Conservation (phyloP, 23 tunicate genomes). For the Trididemnum nubilum region DNA sequence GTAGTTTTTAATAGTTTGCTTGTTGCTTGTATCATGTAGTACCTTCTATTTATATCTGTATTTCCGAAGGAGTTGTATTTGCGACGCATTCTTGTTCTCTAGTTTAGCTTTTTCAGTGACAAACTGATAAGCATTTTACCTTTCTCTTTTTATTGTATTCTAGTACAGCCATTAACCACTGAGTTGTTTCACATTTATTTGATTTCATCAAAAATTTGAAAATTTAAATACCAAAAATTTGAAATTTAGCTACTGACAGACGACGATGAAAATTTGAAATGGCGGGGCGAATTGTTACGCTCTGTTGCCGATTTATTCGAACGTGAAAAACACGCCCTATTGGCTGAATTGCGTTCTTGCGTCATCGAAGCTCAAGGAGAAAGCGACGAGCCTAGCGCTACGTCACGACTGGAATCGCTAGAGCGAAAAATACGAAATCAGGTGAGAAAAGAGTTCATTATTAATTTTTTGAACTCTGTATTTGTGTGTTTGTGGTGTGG, state of each 20-base stretch:
- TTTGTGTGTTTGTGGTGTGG: background rate
- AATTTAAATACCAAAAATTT: no score
- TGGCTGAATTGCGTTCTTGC: constrained; percentile 73
- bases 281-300: constrained; percentile 67
- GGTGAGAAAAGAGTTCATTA: constrained; percentile 35
- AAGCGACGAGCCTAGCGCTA: constrained; percentile 12
- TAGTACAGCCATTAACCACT: no score
- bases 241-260: constrained; percentile 50
- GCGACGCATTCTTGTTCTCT: no score
- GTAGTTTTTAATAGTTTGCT: no score
- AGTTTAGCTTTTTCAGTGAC: no score
- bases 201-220: no score
- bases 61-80: no score
- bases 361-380: constrained; percentile 77
- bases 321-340: constrained; percentile 62
- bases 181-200: no score
- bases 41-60: no score
- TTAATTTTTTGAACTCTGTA: background rate
- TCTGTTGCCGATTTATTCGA: constrained; percentile 87
- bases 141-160: no score
- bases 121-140: no score
- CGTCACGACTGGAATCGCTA: constrained; percentile 52
- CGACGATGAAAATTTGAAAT: constrained; percentile 40
- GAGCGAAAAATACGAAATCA: constrained; percentile 71
- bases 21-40: no score